Conservation (phyloP, 2,797 vertebrate genomes). For the Aphelocoma californica region DNA sequence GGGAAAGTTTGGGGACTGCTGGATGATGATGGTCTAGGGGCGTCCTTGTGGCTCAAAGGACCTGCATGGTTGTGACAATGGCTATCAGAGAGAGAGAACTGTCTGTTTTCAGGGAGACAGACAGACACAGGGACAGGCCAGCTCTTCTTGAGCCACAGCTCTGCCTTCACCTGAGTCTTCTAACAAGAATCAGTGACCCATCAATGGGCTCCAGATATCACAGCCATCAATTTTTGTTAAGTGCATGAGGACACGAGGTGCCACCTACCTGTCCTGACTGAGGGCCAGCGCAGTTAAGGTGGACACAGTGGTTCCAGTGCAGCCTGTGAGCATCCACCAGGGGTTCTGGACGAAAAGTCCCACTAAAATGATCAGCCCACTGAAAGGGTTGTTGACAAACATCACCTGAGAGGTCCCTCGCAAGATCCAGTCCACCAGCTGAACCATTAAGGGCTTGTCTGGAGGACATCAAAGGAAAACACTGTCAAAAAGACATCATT, state of each 20-base stretch:
- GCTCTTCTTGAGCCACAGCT: background rate
- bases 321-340: conserved; percentile 90
- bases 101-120: background rate
- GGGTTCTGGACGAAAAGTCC: conserved; percentile 92
- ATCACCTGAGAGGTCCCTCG: conserved; percentile 92
- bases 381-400: conserved; percentile 95
- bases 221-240: background rate
- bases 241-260: rapidly evolving
- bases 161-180: background rate
- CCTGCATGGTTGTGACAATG: background rate
- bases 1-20: background rate
- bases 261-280: conserved; percentile 86
- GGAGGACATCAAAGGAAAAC: conserved; percentile 21
- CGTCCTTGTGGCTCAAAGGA: background rate
- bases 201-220: background rate
- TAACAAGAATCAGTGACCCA: rapidly evolving
- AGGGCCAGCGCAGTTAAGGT: conserved; percentile 88
- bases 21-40: no score
- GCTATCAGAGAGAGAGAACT: background rate
- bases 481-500: background rate
- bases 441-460: conserved; percentile 86
- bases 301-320: conserved; percentile 82
- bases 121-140: background rate
- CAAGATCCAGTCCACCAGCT: conserved; percentile 90
- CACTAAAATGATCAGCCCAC: conserved; percentile 86